These are phyloP conservation scores for Dimorphilus gyrociliatus DNA, from an alignment of 2,888 invertebrate species.

Conservation along the genomic window DNA sequence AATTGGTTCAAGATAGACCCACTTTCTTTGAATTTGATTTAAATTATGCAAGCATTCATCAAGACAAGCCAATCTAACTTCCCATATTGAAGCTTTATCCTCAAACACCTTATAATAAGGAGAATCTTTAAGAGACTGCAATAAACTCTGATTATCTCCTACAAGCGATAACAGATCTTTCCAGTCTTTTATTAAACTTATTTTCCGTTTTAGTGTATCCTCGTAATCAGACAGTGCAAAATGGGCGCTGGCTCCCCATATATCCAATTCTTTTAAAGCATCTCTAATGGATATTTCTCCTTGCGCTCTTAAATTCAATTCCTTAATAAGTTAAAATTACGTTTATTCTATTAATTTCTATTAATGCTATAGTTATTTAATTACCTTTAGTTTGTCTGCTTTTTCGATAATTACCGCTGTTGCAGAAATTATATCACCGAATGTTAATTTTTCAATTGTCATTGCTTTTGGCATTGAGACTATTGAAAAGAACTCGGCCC, in stretches of 20 bases:
- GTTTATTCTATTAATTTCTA: too few relatives aligned
- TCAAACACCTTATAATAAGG: conserved; percentile 63
- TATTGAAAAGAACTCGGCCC: conserved; percentile 69
- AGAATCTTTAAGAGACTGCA: conserved; percentile 66
- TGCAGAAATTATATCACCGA: conserved; percentile 57
- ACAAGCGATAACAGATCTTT: conserved; percentile 72
- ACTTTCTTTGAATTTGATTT: conserved; percentile 69
- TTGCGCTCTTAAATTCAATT: conserved; percentile 59
- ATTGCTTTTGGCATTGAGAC: conserved; percentile 53
- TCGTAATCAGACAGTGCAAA: conserved; percentile 55
- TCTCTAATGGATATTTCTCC: conserved; percentile 85
- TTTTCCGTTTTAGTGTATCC: conserved; percentile 50
- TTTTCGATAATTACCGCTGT: conserved; percentile 41
- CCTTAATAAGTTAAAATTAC: too few relatives aligned
- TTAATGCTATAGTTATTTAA: too few relatives aligned
- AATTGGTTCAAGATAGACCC: conserved; percentile 95
- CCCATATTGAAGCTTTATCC: conserved; percentile 64
- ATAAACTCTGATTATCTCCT: conserved; percentile 64
- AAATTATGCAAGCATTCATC: conserved; percentile 59
- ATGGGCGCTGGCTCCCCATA: conserved; percentile 75
- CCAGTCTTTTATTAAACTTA: conserved; percentile 73
- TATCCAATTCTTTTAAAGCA: conserved; percentile 77
- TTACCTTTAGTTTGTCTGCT: conserved; percentile 48
- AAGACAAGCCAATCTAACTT: conserved; percentile 56
- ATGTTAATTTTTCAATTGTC: conserved; percentile 56